Evolutionary conservation across 2,113 vertebrate genomes (phyloP), one percentile per base, ranked within the genome.

Genomic region (Nettapus auritus): DNA sequence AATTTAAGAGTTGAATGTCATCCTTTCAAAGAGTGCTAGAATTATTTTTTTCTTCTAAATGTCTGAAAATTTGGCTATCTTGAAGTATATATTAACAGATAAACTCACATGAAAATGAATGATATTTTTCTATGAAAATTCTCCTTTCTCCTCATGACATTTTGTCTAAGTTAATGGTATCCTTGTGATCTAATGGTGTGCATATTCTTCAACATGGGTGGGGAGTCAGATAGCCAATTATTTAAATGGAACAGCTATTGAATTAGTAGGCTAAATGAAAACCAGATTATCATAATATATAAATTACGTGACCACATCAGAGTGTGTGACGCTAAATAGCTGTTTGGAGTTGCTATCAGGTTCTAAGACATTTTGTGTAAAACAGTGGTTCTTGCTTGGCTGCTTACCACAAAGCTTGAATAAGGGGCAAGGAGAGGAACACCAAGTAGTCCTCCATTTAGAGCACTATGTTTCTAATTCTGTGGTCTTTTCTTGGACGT

Each of bases 401-500:
- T 95, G 85, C 79, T 81, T 44, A 23, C 85, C 8, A 2, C 52
- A 50, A 1, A 28, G 22, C 56, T 53, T 83, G 55, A 64, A 31
- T 38, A 80, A 5, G 29, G 73, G 88, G 69, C 63, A 79, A 36
- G 42, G 82, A 80, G 95, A 91, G 56, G 75, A 94, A 75, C 52
- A 60, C 23, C 0, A 9, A 90, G 79, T 38, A 18, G 75, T 89
- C 38, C 36, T n/a, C 36, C 42, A 36, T 48, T 93, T 79, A 63
- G 71, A 91, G 64, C 74, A 25, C 78, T 64, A 55, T 8, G 1
- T 38, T 93, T 53, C 73, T 90, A 31, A 57, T 90, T 88, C 73
- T 94, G 80, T 93, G 94, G 86, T 94, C 79, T 94, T 83, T 94
- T 88, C 90, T 95, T 96, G 93, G 53, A 94, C 88, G 73, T 93